Base-by-base conservation (phyloP, 2,113 vertebrate species). In the Amblyornis subalaris region DNA sequence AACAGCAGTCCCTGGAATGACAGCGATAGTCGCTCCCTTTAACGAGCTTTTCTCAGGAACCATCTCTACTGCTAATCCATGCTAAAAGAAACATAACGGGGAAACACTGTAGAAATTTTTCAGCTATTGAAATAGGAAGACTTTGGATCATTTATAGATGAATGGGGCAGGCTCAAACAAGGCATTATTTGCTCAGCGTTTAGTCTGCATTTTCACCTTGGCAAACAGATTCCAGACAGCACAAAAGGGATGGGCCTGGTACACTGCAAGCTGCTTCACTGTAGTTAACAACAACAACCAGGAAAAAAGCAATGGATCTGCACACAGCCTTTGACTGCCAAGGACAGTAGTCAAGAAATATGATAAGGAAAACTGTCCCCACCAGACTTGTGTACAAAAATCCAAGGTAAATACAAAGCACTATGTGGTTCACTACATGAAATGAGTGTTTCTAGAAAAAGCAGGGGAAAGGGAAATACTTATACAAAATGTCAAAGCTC, bases 221-320 rank as follows among this genome's bases (percentile, higher is more conserved):
- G 61, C 78, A 93, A 88, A 74, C 47, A 44, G 35, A 73, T 67
- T 95, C 86, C 64, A 94, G 78, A 95, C 33, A 95, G 60, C 47
- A 28, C 26, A 73, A 77, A 60, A 94, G n/a, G 67, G 76, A 73
- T 40, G 44, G 62, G 65, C 57, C 81, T 57, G 33, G 28, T 57
- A 76, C 18, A 62, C 14, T 47, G 67, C 38, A 95, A 89, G 44
- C 18, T 88, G 70, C 87, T 88, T 85, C 51, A 40, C 14, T 66
- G 36, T 7, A 54, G 58, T 76, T 81, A 82, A 78, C 33, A 83
- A 67, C 17, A 76, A 54, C 35, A 21, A 76, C 22, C 55, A 58
- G 12, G 60, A 72, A 31, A 80, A 50, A 13, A 7, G 14, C 19
- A 54, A 50, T 3, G 10, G 36, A 64, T 47, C 60, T 69, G 81